phyloP scores from a whole-genome alignment of 2,113 vertebrate species.

The Chionodraco myersi region DNA sequence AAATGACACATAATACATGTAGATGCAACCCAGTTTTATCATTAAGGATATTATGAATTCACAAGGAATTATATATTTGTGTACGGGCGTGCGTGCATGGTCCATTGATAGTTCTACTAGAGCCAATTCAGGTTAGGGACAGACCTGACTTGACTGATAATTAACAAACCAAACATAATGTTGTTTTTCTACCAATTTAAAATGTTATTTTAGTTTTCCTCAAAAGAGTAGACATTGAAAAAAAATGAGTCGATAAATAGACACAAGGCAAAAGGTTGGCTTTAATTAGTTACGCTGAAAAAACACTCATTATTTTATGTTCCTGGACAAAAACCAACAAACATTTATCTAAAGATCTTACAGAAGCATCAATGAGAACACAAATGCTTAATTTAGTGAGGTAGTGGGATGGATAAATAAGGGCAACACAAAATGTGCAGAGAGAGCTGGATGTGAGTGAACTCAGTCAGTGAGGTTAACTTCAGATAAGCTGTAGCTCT shows the following conservation, averaged over 20 bases:
- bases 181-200: no score
- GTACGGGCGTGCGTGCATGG: background rate
- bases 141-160: no score
- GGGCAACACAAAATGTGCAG: background rate
- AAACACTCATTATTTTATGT: background rate
- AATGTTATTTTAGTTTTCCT: background rate
- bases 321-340: background rate
- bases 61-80: background rate
- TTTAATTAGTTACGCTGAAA: background rate
- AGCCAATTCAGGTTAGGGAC: background rate
- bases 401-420: background rate
- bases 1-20: conserved; percentile 17
- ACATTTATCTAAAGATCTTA: background rate
- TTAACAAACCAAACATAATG: no score
- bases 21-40: conserved; percentile 17
- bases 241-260: background rate
- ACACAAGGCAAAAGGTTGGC: background rate
- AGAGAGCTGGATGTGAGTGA: background rate
- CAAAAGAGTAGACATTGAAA: background rate
- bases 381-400: background rate
- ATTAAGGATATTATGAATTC: conserved; percentile 4
- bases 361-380: background rate
- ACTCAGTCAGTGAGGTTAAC: background rate
- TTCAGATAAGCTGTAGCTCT: background rate
- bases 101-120: conserved; percentile 1